Evolutionary conservation across 2,113 vertebrate species (phyloP).

Genomic region (Pholis gunnellus): DNA sequence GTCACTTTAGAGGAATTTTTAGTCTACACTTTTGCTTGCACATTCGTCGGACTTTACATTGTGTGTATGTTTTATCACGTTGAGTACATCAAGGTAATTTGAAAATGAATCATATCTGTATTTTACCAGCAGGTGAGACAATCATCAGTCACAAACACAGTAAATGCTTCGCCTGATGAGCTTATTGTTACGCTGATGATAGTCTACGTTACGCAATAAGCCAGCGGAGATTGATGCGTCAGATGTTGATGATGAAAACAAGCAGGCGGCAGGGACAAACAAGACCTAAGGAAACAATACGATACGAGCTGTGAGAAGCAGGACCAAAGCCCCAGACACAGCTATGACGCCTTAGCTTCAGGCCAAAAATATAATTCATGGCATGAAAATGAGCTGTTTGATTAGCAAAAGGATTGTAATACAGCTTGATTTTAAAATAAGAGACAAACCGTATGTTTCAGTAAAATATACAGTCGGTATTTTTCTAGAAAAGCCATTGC

Average conservation of each 20-base stretch:
- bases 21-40: conserved; percentile 63
- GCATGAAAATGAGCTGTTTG: conserved; percentile 49
- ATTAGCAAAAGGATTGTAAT: conserved; percentile 33
- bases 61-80: conserved; percentile 46
- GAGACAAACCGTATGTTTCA: conserved; percentile 33
- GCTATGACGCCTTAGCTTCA: conserved; percentile 48
- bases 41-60: conserved; percentile 47
- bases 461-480: conserved; percentile 35
- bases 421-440: conserved; percentile 11
- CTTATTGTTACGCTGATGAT: conserved; percentile 13
- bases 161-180: conserved; percentile 17
- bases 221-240: conserved; percentile 18
- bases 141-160: conserved; percentile 36
- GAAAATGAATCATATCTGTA: conserved; percentile 17
- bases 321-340: conserved; percentile 59
- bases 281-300: conserved; percentile 13
- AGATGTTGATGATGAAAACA: conserved; percentile 25
- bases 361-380: conserved; percentile 55
- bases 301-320: conserved; percentile 26
- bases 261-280: background rate
- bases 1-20: conserved; percentile 81
- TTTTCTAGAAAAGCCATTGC: conserved; percentile 45
- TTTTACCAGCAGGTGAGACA: conserved; percentile 57
- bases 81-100: conserved; percentile 16
- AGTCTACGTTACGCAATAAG: background rate